These are phyloP conservation scores for Malurus leucopterus DNA, from an alignment of 2,797 vertebrate genomes.

Conservation along the genomic window DNA sequence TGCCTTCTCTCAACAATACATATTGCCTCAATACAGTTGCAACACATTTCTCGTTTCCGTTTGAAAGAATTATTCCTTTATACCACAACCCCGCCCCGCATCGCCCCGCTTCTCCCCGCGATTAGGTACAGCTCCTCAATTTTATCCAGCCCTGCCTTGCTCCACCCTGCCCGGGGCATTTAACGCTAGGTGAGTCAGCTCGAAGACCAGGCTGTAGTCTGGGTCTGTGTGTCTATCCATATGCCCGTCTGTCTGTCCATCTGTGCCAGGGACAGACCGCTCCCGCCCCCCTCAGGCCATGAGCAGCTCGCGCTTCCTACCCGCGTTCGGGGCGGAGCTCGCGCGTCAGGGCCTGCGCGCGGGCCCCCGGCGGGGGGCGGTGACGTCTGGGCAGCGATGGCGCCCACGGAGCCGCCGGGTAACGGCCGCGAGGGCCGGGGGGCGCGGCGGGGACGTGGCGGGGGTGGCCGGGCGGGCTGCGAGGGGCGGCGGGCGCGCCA, in stretches of 20 bases:
- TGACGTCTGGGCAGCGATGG: not conserved
- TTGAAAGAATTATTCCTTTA: too few species aligned
- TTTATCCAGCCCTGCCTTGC: not conserved
- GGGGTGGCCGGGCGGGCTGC: not conserved
- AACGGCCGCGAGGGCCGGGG: not conserved
- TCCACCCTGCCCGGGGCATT: too few species aligned
- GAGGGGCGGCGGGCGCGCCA: not conserved
- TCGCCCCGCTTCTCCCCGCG: not conserved
- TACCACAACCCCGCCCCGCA: too few species aligned
- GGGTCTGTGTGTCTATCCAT: too few species aligned
- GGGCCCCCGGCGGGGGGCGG: not conserved
- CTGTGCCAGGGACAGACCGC: rapidly evolving
- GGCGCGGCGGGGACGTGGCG: not conserved
- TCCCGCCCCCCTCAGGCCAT: rapidly evolving
- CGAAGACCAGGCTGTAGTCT: not conserved
- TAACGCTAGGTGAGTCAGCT: rapidly evolving
- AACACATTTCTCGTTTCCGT: rapidly evolving
- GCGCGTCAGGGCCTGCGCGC: not conserved
- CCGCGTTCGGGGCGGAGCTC: not conserved
- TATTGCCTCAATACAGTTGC: not conserved
- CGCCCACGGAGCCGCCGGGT: not conserved
- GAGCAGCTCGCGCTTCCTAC: not conserved
- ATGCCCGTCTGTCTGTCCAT: rapidly evolving
- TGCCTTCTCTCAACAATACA: not conserved
- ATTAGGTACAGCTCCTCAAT: too few species aligned